Percentiles rank a stretch among this genome's conserved stretches.
These are phyloP conservation scores for Oreochromis niloticus DNA, from an alignment of 2,113 vertebrate species.

Conservation along the genomic window DNA sequence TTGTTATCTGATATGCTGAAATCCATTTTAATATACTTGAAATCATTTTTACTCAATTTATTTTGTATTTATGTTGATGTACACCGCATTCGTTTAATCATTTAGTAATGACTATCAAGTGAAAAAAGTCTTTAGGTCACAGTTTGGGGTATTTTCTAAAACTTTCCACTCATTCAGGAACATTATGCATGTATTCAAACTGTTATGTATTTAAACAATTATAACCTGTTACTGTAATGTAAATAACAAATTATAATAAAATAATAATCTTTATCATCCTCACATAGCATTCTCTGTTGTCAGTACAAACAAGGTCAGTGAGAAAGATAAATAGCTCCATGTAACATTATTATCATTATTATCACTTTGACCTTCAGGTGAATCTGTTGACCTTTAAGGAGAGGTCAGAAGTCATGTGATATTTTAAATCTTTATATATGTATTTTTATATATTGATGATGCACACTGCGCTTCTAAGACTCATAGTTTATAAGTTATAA, in stretches of 20 bases:
- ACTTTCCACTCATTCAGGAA: not conserved
- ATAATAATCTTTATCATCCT: not conserved
- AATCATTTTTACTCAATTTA: not conserved
- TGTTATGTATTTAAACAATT: not conserved
- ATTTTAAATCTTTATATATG: not conserved
- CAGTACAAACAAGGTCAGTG: rapidly evolving
- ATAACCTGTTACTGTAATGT: not conserved
- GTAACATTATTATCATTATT: not conserved
- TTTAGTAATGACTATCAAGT: not conserved
- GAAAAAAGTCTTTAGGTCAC: not conserved
- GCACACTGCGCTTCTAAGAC: rapidly evolving
- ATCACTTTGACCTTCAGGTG: not conserved
- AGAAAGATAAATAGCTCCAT: not conserved
- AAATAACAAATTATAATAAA: not conserved
- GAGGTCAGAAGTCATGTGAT: not conserved
- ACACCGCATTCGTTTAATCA: rapidly evolving
- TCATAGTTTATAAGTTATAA: not conserved
- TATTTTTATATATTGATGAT: not conserved
- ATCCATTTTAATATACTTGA: not conserved
- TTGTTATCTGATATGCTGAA: not conserved
- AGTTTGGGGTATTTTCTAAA: not conserved
- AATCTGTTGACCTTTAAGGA: not conserved
- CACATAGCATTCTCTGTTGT: not conserved
- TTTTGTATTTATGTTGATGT: not conserved
- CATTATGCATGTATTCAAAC: not conserved